Percentiles rank a stretch among this genome's conserved stretches.
Evolutionary conservation across 2,888 invertebrate genomes (phyloP).

Genomic region (Yponomeuta evonymella): DNA sequence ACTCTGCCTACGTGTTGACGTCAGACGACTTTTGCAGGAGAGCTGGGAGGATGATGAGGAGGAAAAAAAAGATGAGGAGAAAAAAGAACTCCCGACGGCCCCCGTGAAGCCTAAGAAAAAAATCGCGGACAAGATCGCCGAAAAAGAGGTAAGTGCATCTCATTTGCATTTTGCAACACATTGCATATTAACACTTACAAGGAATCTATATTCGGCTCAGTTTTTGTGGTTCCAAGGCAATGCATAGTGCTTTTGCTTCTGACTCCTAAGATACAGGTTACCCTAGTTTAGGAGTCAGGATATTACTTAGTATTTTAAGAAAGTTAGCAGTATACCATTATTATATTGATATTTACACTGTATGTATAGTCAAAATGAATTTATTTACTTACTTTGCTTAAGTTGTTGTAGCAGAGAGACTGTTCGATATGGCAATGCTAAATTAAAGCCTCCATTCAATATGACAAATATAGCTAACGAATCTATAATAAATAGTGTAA

Average conservation of each 20-base stretch:
- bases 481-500: no score
- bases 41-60: conserved; percentile 96
- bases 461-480: no score
- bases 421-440: no score
- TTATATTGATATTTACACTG: no score
- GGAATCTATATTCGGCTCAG: no score
- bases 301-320: no score
- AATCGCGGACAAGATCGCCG: conserved; percentile 87
- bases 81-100: conserved; percentile 77
- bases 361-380: no score
- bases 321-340: no score
- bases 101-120: conserved; percentile 83
- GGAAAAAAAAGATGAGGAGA: conserved; percentile 87
- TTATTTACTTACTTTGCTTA: background rate
- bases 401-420: background rate
- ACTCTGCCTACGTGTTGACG: conserved; percentile 63
- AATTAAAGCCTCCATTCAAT: no score
- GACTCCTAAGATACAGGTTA: no score
- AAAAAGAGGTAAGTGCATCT: conserved; percentile 82
- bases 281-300: no score
- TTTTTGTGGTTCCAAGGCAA: no score
- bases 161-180: conserved; percentile 8
- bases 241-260: background rate
- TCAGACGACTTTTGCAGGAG: conserved; percentile 79
- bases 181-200: background rate